phyloP scores from a whole-genome alignment of 1,140 invertebrate genomes.

The Drosophila bifasciata region DNA sequence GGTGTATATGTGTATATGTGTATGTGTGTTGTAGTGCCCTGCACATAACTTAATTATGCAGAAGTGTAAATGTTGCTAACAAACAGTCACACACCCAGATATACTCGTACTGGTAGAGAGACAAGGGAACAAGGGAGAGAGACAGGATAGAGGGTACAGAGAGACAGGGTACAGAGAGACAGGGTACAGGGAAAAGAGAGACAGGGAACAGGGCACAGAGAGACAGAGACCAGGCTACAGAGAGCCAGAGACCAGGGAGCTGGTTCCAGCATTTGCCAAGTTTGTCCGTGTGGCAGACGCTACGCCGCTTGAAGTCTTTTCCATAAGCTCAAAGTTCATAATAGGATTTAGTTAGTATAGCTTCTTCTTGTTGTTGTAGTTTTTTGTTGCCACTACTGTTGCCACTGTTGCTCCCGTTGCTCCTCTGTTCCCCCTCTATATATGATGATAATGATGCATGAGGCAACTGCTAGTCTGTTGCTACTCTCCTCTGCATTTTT shows the following conservation, averaged over 20 bases:
- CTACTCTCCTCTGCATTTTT: slow-evolving; percentile 32
- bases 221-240: no score
- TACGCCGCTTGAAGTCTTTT: slow-evolving; percentile 75
- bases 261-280: slow-evolving; percentile 26
- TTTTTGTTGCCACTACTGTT: slow-evolving; percentile 32
- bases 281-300: slow-evolving; percentile 49
- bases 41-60: slow-evolving; percentile 81
- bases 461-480: slow-evolving; percentile 16
- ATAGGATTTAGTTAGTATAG: slow-evolving; percentile 77
- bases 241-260: no score
- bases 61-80: slow-evolving; percentile 70
- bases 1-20: slow-evolving; percentile 31
- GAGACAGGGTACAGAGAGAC: no score
- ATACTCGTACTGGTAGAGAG: slow-evolving; percentile 7
- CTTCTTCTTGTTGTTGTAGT: slow-evolving; percentile 54
- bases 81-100: slow-evolving; percentile 14
- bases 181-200: no score
- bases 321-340: slow-evolving; percentile 79
- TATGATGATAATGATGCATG: slow-evolving; percentile 70
- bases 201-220: no score
- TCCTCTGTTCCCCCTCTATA: slow-evolving; percentile 13
- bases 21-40: slow-evolving; percentile 43
- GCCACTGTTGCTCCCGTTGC: slow-evolving; percentile 25
- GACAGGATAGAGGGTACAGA: no score
- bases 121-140: not conserved